Conservation (phyloP, 1,140 invertebrate genomes). For the Artemia franciscana region DNA sequence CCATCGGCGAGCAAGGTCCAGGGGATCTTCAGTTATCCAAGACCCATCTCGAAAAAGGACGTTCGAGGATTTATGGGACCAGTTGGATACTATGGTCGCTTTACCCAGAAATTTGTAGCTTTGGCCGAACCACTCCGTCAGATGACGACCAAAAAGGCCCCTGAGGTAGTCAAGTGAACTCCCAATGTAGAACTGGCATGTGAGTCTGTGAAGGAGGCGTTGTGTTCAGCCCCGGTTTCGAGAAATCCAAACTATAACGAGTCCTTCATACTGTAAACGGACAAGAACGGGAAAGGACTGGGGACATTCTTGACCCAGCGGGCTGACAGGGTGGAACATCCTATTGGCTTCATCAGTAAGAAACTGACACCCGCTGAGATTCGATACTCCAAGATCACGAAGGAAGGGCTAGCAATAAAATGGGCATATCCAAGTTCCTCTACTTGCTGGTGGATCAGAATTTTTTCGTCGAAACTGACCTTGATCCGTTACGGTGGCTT, state of each 20-base stretch:
- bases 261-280: slow-evolving; percentile 18
- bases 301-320: slow-evolving; percentile 19
- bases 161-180: background rate
- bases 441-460: too few relatives aligned
- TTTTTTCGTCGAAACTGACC: background rate
- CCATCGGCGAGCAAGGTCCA: slow-evolving; percentile 20
- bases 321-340: slow-evolving; percentile 13
- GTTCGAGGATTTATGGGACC: background rate
- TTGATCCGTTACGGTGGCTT: background rate
- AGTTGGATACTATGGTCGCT: background rate
- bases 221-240: background rate
- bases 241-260: slow-evolving; percentile 14
- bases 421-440: slow-evolving; percentile 18
- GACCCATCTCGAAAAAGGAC: slow-evolving; percentile 11
- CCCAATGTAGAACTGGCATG: background rate
- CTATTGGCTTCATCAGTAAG: slow-evolving; percentile 23
- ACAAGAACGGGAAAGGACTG: slow-evolving; percentile 17
- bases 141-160: background rate
- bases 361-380: slow-evolving; percentile 16
- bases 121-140: background rate
- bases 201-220: background rate
- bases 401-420: slow-evolving; percentile 22
- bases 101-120: background rate
- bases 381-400: slow-evolving; percentile 19
- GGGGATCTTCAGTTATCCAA: slow-evolving; percentile 16